A percentile compares a stretch with the other conserved stretches of the same genome.
Conservation (phyloP, 2,888 invertebrate species). For the Oscheius sp. region DNA sequence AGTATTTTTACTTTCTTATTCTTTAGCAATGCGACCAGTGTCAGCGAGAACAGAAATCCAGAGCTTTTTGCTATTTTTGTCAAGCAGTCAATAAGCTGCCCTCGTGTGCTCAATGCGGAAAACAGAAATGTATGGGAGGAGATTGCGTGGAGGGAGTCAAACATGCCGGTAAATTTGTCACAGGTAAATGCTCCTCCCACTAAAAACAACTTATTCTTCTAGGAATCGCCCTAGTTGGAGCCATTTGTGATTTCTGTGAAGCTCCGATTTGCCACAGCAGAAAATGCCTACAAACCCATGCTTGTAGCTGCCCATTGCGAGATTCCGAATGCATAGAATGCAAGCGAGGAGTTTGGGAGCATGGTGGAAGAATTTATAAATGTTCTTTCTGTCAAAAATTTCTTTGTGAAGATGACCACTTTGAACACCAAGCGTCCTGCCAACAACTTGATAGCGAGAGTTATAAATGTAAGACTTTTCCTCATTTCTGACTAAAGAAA, state of each 20-base stretch:
- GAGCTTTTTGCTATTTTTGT: slow-evolving; percentile 30
- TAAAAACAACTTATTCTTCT: not conserved
- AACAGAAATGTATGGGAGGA: slow-evolving; percentile 30
- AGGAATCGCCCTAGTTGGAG: slow-evolving; percentile 26
- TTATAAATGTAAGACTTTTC: slow-evolving; percentile 25
- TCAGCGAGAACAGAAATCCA: slow-evolving; percentile 19
- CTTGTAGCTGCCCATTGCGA: slow-evolving; percentile 17
- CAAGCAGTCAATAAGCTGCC: slow-evolving; percentile 27
- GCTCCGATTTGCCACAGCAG: slow-evolving; percentile 26
- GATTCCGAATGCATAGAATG: slow-evolving; percentile 29
- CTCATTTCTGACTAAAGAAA: not conserved
- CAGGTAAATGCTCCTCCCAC: not conserved
- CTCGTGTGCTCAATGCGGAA: slow-evolving; percentile 28
- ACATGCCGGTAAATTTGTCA: slow-evolving; percentile 27
- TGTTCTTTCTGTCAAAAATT: slow-evolving; percentile 25
- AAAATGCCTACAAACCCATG: slow-evolving; percentile 18
- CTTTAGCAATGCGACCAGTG: slow-evolving; percentile 32
- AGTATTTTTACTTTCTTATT: not conserved
- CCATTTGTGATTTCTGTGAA: slow-evolving; percentile 26
- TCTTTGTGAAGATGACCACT: slow-evolving; percentile 28
- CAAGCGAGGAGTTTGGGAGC: slow-evolving; percentile 29
- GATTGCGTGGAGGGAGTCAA: slow-evolving; percentile 29
- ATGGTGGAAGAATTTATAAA: slow-evolving; percentile 30
- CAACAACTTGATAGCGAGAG: slow-evolving; percentile 27
- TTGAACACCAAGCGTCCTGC: slow-evolving; percentile 28